Conservation (phyloP, 2,888 invertebrate species). For the Ischnura elegans region DNA sequence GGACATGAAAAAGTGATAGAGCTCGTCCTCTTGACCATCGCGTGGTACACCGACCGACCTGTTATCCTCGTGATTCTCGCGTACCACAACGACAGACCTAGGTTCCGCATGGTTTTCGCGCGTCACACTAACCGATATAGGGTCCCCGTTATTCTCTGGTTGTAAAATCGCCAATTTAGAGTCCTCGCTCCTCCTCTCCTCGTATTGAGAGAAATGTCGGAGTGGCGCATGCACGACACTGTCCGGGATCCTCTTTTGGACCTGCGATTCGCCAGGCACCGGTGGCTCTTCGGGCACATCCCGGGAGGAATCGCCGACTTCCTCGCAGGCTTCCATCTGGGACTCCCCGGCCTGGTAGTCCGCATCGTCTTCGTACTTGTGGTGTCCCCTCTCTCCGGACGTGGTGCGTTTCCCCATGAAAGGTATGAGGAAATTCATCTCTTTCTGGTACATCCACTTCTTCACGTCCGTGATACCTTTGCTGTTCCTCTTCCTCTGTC, state of each 20-base stretch:
- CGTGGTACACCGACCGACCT: background rate
- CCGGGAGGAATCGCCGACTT: too few relatives aligned
- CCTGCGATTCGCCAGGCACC: too few relatives aligned
- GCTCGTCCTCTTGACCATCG: background rate
- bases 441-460: constrained; percentile 64
- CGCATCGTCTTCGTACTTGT: background rate
- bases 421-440: constrained; percentile 68
- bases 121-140: background rate
- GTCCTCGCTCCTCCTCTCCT: background rate
- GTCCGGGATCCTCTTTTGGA: too few relatives aligned
- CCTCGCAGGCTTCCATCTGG: background rate
- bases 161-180: background rate
- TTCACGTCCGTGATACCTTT: background rate
- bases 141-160: background rate
- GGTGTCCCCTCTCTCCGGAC: too few relatives aligned
- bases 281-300: too few relatives aligned
- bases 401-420: constrained; percentile 52
- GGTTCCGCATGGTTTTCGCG: background rate
- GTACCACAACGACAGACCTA: background rate
- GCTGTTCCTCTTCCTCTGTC: constrained; percentile 54
- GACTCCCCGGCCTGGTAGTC: background rate
- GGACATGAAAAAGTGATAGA: constrained; percentile 35
- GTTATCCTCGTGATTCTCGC: background rate
- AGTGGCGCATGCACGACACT: too few relatives aligned
- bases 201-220: background rate